Evolutionary conservation across 2,888 invertebrate species (phyloP), one percentile per base, ranked within the genome.

Genomic region (Cacoxenus indagator): DNA sequence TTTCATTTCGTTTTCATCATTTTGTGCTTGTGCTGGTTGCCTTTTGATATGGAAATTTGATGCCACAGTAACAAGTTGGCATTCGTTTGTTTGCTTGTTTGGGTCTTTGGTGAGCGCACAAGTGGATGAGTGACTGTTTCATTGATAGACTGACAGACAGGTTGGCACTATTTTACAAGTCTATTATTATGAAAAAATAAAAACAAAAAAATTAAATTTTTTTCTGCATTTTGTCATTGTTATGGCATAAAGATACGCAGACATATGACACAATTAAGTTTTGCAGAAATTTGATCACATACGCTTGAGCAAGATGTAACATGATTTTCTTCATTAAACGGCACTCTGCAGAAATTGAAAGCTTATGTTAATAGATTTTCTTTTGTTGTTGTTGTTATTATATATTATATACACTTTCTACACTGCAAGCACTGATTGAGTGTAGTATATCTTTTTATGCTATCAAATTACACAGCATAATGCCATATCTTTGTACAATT

Each of bases 21-120:
- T 71, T 59, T 68, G 59, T 67, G 62, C 64, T 31, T 66, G 43
- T 68, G 75, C 73, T 55, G 48, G 8, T 55, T 71, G 55, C 37
- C 24, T 45, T 67, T 76, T 74, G 75, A 76, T 73, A 72, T 78
- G 70, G 79, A 76, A 80, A 79, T 74, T 73, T 73, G 78, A 80
- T 75, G 76, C 79, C 68, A 45, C 57, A 66, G 27, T 45, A 55
- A 66, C 46, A 57, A 29, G 45, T 62, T 45, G 57, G 19, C 24
- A 19, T 43, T 5, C 22, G 51, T 51, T 51, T n/a, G 22, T 22
- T n/a, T n/a, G n/a, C n/a, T n/a, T n/a, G n/a, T n/a, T n/a, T n/a
- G n/a, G n/a, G n/a, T n/a, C n/a, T n/a, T n/a, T n/a, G n/a, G n/a
- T n/a, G n/a, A n/a, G n/a, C n/a, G n/a, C n/a, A n/a, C n/a, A n/a